A percentile compares a stretch with the other conserved stretches of the same genome.
These are phyloP conservation scores for Schizopygopsis malacanthus DNA, from an alignment of 2,797 vertebrate genomes.

Conservation along the genomic window DNA sequence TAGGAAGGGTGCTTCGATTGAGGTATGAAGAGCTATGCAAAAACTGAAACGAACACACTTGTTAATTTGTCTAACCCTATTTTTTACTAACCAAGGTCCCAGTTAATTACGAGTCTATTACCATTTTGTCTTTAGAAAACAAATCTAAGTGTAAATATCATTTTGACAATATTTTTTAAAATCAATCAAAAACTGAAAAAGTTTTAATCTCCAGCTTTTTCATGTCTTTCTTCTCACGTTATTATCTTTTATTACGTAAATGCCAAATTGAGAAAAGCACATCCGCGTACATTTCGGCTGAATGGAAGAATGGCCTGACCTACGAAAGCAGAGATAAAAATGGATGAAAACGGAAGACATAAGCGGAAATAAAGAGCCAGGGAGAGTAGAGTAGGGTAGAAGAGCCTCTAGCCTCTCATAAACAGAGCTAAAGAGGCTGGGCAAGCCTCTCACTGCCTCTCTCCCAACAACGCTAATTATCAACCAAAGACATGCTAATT, in stretches of 20 bases:
- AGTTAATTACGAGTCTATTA: not conserved
- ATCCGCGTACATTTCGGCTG: not conserved
- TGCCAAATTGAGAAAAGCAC: not conserved
- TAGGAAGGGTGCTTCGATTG: conserved; percentile 25
- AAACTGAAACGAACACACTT: not conserved
- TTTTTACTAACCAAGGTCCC: not conserved
- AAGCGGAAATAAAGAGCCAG: conserved; percentile 50
- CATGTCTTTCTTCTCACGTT: not conserved
- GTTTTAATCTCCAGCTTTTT: not conserved
- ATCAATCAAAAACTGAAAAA: not conserved
- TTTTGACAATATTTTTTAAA: not conserved
- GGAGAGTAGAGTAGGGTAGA: conserved; percentile 64
- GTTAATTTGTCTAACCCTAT: not conserved
- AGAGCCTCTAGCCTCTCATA: conserved; percentile 77
- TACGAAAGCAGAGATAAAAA: conserved; percentile 48
- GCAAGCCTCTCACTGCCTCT: conserved; percentile 76
- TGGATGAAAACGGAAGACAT: conserved; percentile 36
- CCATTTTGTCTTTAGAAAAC: not conserved
- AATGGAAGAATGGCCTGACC: conserved; percentile 50
- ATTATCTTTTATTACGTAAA: not conserved
- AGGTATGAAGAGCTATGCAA: conserved; percentile 27
- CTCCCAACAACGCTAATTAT: conserved; percentile 89
- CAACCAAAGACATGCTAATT: conserved; percentile 91
- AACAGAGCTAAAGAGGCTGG: conserved; percentile 81
- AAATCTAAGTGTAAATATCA: not conserved